Conservation (phyloP, 2,888 invertebrate genomes). For the Automeris io region DNA sequence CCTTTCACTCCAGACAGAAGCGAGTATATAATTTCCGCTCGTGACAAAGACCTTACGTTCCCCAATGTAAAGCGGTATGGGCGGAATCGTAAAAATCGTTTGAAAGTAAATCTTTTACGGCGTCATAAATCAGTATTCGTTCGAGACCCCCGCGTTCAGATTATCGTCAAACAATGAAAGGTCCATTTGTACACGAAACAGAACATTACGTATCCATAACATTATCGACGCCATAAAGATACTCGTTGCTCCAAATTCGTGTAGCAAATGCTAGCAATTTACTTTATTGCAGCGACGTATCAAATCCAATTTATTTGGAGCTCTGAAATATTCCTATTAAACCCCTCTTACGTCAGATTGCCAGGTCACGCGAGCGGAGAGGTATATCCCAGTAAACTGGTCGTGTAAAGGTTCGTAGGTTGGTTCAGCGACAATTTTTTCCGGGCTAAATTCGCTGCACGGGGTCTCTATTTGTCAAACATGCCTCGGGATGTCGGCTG, state of each 20-base stretch:
- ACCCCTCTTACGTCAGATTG: constrained; percentile 13
- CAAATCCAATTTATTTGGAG: constrained; percentile 35
- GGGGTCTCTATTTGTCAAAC: constrained; percentile 68
- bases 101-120: constrained; percentile 1
- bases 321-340: constrained; percentile 24
- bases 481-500: constrained; percentile 36
- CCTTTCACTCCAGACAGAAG: background rate
- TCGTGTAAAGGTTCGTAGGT: constrained; percentile 43
- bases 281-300: constrained; percentile 66
- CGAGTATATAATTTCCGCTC: background rate
- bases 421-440: constrained; percentile 61
- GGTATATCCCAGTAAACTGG: constrained; percentile 33
- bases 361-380: constrained; percentile 14
- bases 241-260: constrained; percentile 60
- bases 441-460: constrained; percentile 56
- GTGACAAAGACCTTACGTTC: background rate
- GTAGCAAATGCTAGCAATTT: constrained; percentile 72
- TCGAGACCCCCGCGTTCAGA: constrained; percentile 15
- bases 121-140: constrained; percentile 14
- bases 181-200: constrained; percentile 60
- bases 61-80: background rate
- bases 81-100: constrained; percentile 1
- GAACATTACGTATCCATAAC: constrained; percentile 72
- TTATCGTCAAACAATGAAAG: constrained; percentile 63
- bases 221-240: constrained; percentile 71